These are phyloP conservation scores for Lasioglossum figueresi DNA, from an alignment of 2,888 invertebrate species.

Conservation along the genomic window DNA sequence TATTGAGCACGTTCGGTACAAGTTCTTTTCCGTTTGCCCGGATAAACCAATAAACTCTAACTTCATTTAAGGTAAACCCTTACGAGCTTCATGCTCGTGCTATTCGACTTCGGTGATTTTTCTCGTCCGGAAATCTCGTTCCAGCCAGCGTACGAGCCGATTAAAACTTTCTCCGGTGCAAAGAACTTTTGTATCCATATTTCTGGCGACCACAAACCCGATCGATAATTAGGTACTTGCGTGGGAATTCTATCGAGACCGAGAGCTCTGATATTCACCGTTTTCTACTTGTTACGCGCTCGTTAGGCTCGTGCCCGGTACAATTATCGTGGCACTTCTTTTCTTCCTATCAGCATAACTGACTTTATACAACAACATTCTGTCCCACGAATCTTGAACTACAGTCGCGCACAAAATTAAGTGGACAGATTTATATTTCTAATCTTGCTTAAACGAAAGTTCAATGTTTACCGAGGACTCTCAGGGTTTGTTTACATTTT, in stretches of 20 bases:
- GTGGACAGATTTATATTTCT: too few species aligned
- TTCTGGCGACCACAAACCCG: conserved; percentile 20
- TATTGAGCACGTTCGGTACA: conserved; percentile 72
- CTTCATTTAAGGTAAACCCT: conserved; percentile 71
- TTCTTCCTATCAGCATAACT: neutral
- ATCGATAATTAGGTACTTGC: neutral
- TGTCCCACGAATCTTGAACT: neutral
- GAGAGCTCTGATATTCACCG: neutral
- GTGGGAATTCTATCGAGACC: neutral
- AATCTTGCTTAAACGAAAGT: too few species aligned
- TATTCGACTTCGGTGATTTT: conserved; percentile 62
- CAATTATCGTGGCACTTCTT: neutral
- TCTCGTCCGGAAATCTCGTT: conserved; percentile 54
- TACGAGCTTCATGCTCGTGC: conserved; percentile 58
- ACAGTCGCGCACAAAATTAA: too few species aligned
- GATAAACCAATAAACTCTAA: conserved; percentile 74
- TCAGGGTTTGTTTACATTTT: too few species aligned
- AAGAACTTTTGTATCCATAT: conserved; percentile 55
- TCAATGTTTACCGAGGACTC: too few species aligned
- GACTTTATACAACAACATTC: neutral
- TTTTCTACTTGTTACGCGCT: neutral
- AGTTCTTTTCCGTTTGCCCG: conserved; percentile 71
- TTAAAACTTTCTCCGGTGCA: conserved; percentile 47
- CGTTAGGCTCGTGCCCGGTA: neutral
- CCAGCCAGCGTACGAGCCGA: conserved; percentile 44